Conservation (phyloP, 2,113 vertebrate species). For the Chloroceryle aenea region DNA sequence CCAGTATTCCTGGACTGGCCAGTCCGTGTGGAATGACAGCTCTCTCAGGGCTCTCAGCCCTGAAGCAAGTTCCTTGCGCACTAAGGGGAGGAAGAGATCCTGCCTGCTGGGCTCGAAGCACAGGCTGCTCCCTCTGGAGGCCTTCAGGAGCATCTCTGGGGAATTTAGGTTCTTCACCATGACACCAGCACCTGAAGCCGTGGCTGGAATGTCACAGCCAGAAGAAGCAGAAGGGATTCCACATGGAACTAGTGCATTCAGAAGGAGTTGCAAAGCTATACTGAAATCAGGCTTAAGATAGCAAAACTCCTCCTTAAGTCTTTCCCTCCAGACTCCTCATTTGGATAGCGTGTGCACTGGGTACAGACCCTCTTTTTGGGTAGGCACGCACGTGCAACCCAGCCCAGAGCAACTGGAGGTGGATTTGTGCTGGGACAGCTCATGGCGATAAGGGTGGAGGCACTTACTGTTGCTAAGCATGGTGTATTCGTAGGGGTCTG, state of each 20-base stretch:
- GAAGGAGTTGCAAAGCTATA: background rate
- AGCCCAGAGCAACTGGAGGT: fast-evolving
- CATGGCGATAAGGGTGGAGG: fast-evolving
- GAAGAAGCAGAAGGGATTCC: background rate
- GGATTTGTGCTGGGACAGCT: background rate
- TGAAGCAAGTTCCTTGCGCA: background rate
- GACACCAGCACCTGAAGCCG: background rate
- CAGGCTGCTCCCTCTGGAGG: background rate
- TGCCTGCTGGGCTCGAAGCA: background rate
- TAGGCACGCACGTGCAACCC: fast-evolving
- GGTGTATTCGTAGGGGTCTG: slow-evolving; percentile 81
- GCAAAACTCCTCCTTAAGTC: background rate
- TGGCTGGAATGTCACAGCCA: fast-evolving
- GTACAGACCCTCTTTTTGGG: background rate
- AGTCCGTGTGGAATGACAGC: fast-evolving
- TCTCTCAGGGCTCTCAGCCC: background rate
- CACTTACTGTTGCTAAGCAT: slow-evolving; percentile 22
- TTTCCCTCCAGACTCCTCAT: background rate
- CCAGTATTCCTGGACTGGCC: background rate
- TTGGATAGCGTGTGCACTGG: fast-evolving
- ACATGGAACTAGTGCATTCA: background rate
- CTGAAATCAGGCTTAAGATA: background rate
- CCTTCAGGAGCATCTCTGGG: background rate
- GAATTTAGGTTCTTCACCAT: background rate
- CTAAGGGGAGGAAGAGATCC: background rate